A percentile compares a stretch with the other conserved stretches of the same genome.
phyloP scores from a whole-genome alignment of 2,888 invertebrate genomes.

The Myathropa florea region DNA sequence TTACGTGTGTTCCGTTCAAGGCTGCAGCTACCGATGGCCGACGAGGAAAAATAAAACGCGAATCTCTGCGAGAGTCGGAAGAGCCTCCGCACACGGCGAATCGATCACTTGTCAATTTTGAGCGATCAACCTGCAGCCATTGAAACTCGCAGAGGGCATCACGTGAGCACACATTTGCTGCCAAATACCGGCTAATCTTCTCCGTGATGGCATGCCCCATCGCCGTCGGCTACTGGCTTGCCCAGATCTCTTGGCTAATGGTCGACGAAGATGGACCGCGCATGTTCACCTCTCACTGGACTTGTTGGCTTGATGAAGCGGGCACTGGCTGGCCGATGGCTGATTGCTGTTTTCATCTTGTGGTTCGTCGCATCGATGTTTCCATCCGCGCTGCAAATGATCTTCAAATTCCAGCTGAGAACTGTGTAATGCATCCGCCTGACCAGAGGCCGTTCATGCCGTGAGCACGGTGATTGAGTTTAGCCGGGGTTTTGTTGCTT shows the following conservation, averaged over 20 bases:
- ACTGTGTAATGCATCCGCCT: constrained; percentile 32
- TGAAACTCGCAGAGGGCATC: constrained; percentile 54
- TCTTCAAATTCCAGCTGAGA: constrained; percentile 44
- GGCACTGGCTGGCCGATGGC: neutral
- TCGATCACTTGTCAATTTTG: constrained; percentile 42
- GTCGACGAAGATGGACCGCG: constrained; percentile 4
- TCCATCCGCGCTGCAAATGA: constrained; percentile 12
- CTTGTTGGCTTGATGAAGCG: neutral
- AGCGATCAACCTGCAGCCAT: constrained; percentile 53
- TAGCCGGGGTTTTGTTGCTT: constrained; percentile 4
- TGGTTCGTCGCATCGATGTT: neutral
- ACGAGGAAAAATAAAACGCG: neutral
- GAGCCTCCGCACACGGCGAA: constrained; percentile 19
- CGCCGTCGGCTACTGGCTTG: constrained; percentile 20
- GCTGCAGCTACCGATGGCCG: neutral
- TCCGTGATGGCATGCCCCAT: constrained; percentile 54
- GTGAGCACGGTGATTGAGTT: constrained; percentile 30
- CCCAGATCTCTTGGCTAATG: constrained; percentile 14
- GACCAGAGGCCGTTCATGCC: constrained; percentile 35
- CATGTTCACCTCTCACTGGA: constrained; percentile 14
- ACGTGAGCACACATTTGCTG: constrained; percentile 53
- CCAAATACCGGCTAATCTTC: constrained; percentile 63
- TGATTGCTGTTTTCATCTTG: neutral
- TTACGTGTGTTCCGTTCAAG: neutral
- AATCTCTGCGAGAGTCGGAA: constrained; percentile 38